Evolutionary conservation across 2,888 invertebrate genomes (phyloP).

Genomic region (Melangyna quadrimaculata): DNA sequence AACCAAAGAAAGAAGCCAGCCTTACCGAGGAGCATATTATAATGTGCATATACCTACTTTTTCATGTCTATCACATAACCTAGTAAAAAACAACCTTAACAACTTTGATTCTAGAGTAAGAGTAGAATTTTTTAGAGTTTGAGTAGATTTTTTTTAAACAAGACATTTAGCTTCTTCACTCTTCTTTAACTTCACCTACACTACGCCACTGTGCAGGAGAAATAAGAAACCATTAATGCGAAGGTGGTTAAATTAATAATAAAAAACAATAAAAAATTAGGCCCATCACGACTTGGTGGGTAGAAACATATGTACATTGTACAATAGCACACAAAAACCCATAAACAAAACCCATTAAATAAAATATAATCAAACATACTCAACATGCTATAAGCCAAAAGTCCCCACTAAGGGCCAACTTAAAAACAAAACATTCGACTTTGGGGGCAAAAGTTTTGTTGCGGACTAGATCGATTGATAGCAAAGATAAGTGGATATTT

Average conservation of each 20-base stretch:
- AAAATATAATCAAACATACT: conserved; percentile 17
- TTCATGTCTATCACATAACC: too few species aligned
- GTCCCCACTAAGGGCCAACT: background rate
- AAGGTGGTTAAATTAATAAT: conserved; percentile 71
- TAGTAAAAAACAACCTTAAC: too few species aligned
- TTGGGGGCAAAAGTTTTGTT: conserved; percentile 32
- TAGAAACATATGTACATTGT: conserved; percentile 51
- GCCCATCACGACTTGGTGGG: conserved; percentile 4
- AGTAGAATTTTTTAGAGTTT: too few species aligned
- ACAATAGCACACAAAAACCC: conserved; percentile 30
- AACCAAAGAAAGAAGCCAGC: too few species aligned
- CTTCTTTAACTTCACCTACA: background rate
- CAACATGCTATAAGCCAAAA: background rate
- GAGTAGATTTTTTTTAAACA: too few species aligned
- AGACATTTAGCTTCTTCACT: too few species aligned
- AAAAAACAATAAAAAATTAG: conserved; percentile 62
- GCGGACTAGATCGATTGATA: conserved; percentile 52
- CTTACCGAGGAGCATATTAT: too few species aligned
- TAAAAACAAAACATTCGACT: background rate
- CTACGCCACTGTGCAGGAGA: background rate
- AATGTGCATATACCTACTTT: too few species aligned
- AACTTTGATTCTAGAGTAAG: too few species aligned
- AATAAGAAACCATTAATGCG: conserved; percentile 43
- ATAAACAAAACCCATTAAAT: conserved; percentile 43
- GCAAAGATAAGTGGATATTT: conserved; percentile 48